Evolutionary conservation across 2,888 invertebrate species (phyloP).

Genomic region (Glaucopsyche alexis): DNA sequence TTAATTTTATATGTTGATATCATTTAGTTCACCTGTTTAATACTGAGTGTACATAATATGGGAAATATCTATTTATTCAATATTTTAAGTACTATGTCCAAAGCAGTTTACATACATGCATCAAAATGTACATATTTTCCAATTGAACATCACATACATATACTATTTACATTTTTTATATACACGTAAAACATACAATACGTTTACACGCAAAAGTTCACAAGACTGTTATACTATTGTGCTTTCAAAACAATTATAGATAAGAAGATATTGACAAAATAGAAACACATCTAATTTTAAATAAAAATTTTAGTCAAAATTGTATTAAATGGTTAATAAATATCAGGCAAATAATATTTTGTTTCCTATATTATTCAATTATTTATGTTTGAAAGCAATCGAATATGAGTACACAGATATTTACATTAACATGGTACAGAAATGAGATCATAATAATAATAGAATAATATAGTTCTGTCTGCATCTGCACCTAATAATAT

Average conservation of each 20-base stretch:
- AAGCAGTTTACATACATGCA: background rate
- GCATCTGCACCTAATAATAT: background rate
- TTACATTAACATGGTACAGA: background rate
- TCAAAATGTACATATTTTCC: slow-evolving; percentile 20
- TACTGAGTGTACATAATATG: slow-evolving; percentile 4
- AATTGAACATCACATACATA: slow-evolving; percentile 21
- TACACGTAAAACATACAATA: background rate
- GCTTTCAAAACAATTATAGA: background rate
- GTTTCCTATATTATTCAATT: background rate
- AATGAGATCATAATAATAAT: background rate
- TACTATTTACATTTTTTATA: slow-evolving; percentile 29
- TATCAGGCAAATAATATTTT: background rate
- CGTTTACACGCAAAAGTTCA: background rate
- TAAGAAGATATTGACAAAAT: background rate
- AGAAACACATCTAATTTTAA: background rate
- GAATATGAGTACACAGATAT: background rate
- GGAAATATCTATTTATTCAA: background rate
- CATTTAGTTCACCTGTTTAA: background rate
- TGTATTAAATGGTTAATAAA: background rate
- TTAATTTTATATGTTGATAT: background rate
- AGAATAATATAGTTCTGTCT: background rate
- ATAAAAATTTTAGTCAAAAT: background rate
- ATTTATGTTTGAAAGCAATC: no score
- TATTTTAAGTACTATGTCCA: slow-evolving; percentile 15
- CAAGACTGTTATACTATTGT: background rate